A percentile compares a stretch with the other conserved stretches of the same genome.
Conservation (phyloP, 2,888 invertebrate species). For the Notodonta ziczac region DNA sequence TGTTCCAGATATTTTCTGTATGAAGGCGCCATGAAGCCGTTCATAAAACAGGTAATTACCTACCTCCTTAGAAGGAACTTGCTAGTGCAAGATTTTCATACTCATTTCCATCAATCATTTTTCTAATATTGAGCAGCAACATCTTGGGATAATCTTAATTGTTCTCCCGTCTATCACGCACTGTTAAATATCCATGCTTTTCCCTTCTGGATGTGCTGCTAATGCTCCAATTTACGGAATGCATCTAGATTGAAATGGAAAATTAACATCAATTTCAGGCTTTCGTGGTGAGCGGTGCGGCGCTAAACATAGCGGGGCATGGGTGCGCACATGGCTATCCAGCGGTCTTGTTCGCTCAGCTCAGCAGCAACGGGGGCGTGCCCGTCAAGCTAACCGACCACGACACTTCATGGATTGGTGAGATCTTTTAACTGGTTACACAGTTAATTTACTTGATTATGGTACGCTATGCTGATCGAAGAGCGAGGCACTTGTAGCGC, state of each 20-base stretch:
- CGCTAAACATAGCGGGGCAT: conserved; percentile 75
- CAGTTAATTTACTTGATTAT: neutral
- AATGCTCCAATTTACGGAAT: too few relatives aligned
- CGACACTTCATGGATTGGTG: conserved; percentile 80
- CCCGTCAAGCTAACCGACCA: conserved; percentile 71
- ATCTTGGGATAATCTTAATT: too few relatives aligned
- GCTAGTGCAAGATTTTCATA: neutral
- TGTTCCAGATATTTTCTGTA: conserved; percentile 35
- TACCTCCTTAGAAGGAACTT: neutral
- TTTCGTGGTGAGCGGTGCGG: conserved; percentile 77
- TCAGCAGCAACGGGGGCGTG: conserved; percentile 51
- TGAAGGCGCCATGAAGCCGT: conserved; percentile 63
- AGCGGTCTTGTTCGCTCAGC: conserved; percentile 74
- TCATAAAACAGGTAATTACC: conserved; percentile 64
- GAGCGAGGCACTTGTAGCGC: too few relatives aligned
- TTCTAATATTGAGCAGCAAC: too few relatives aligned
- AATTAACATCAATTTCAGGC: conserved; percentile 53
- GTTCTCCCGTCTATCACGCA: too few relatives aligned
- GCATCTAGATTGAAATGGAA: too few relatives aligned
- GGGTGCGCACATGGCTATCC: conserved; percentile 79
- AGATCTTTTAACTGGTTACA: conserved; percentile 13
- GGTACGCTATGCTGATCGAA: too few relatives aligned
- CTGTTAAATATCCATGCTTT: too few relatives aligned
- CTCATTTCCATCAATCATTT: too few relatives aligned
- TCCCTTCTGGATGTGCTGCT: too few relatives aligned